Base-by-base conservation (phyloP, 2,113 vertebrate species). In the Canis aureus region DNA sequence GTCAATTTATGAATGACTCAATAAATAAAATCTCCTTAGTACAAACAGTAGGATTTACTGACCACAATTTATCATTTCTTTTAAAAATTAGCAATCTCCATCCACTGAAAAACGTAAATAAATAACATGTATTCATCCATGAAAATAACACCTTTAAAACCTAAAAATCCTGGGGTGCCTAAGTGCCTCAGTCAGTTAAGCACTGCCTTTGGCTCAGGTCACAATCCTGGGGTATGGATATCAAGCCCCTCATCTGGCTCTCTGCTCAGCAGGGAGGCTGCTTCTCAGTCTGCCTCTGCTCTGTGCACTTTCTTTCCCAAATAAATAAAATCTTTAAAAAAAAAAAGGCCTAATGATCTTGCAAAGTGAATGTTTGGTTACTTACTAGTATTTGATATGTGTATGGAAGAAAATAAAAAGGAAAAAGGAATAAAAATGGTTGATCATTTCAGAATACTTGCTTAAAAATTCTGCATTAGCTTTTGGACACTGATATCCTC, bases 11-110 rank as follows among this genome's bases (percentile, higher is more conserved):
- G 74, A 96, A 80, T 64, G 71, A 85, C 13, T 80, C 17, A 32
- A 35, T 43, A 93, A 76, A 64, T 93, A 73, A 60, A 86, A 80
- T 90, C 73, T 57, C 10, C 20, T 95, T 78, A 95, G 60, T 35
- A 66, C 60, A 78, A 86, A 80, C 12, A 76, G 60, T 60, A 62
- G 10, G 66, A 49, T 80, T 95, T 87, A 92, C 19, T 55, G 7
- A 81, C 10, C 55, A 86, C 5, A 80, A 53, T 76, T 79, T 94
- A 74, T 62, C 25, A 67, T 78, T 29, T 74, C 5, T 76, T 87
- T 94, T 51, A 82, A 85, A 96, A 96, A 71, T 84, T 11, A 93
- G 27, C 55, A 84, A 38, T 85, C 87, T 20, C 57, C 19, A 67
- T 32, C 51, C 27, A 51, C 27, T 83, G 10, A 74, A 97, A 89